Conservation (phyloP, 2,113 vertebrate species). For the Vidua macroura region DNA sequence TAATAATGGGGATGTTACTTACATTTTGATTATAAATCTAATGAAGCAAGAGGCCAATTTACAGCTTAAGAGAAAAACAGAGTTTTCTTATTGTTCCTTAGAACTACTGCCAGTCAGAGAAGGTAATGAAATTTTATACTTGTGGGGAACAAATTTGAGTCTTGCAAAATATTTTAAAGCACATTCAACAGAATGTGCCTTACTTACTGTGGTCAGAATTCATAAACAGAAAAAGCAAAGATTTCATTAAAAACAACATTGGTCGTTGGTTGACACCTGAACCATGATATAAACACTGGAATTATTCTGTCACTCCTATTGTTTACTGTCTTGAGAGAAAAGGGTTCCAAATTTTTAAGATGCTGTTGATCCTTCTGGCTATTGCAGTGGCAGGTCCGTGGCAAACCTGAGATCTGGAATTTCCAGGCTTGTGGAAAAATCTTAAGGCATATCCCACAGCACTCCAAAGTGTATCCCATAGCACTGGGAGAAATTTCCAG, state of each 20-base stretch:
- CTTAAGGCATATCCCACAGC: not conserved
- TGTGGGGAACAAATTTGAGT: not conserved
- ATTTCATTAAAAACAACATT: not conserved
- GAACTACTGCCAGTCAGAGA: not conserved
- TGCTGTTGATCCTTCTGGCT: not conserved
- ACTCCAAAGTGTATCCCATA: not conserved
- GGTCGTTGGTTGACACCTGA: not conserved
- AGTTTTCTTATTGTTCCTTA: not conserved
- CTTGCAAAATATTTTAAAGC: not conserved
- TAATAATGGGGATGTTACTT: not conserved
- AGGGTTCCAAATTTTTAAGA: not conserved
- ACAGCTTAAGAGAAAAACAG: not conserved
- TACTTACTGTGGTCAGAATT: not conserved
- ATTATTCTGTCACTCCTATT: not conserved
- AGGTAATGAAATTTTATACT: not conserved
- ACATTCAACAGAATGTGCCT: not conserved
- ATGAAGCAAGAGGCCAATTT: not conserved
- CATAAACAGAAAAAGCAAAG: not conserved
- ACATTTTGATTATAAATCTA: not conserved
- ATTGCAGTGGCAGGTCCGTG: not conserved
- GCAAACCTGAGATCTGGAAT: not conserved
- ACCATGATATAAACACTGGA: not conserved
- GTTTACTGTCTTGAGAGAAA: not conserved
- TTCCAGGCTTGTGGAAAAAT: not conserved
- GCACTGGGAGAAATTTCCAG: not conserved